Evolutionary conservation across 2,113 vertebrate species (phyloP).

Genomic region (Tachysurus vachellii): DNA sequence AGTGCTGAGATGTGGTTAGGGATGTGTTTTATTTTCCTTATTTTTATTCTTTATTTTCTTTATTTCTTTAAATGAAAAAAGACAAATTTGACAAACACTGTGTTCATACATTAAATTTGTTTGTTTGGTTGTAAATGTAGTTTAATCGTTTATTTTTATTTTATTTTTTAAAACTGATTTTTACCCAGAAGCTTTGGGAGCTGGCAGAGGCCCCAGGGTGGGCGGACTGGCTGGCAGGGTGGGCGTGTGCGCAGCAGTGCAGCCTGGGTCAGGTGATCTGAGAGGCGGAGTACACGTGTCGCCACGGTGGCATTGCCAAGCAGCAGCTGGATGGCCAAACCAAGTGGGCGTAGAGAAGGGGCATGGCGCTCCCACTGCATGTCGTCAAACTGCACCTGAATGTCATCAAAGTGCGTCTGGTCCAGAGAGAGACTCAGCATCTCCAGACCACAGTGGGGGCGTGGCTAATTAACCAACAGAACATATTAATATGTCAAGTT

Average conservation of each 20-base stretch:
- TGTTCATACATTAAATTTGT: no score
- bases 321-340: constrained; percentile 30
- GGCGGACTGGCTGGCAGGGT: constrained; percentile 44
- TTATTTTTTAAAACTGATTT: not conserved
- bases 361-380: constrained; percentile 43
- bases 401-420: not conserved
- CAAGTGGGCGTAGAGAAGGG: constrained; percentile 32
- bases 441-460: constrained; percentile 29
- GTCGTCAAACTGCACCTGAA: constrained; percentile 56
- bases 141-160: not conserved
- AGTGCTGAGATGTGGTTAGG: no score
- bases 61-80: no score
- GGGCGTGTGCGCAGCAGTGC: constrained; percentile 47
- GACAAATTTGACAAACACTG: no score
- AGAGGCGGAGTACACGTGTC: constrained; percentile 23
- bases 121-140: not conserved
- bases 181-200: constrained; percentile 52
- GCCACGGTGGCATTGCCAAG: constrained; percentile 1
- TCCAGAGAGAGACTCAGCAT: constrained; percentile 51
- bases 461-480: not conserved
- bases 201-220: constrained; percentile 44
- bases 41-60: no score
- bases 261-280: constrained; percentile 50
- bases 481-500: not conserved
- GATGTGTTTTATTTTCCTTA: no score